phyloP scores from a whole-genome alignment of 2,888 invertebrate species.

The Periphyllus acericola region DNA sequence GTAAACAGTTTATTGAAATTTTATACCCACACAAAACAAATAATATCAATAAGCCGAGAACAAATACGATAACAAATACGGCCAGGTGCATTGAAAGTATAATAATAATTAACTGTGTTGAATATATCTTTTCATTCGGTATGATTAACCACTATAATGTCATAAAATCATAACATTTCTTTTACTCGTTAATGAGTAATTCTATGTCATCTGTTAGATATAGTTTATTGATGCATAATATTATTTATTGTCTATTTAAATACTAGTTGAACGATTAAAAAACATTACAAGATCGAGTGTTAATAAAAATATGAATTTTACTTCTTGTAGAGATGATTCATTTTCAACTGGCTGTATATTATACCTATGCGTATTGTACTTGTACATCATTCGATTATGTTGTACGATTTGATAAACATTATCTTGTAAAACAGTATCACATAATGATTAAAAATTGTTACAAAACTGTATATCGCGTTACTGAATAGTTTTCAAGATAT shows the following conservation, averaged over 20 bases:
- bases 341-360: too few species aligned
- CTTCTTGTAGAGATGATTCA: not conserved
- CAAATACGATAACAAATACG: not conserved
- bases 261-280: not conserved
- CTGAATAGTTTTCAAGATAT: too few species aligned
- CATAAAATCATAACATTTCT: not conserved
- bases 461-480: too few species aligned
- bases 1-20: not conserved
- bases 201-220: not conserved
- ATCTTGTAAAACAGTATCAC: too few species aligned
- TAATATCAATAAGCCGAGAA: not conserved
- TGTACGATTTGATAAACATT: too few species aligned
- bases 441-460: too few species aligned
- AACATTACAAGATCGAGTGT: not conserved
- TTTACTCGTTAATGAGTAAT: not conserved
- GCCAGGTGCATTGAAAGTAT: not conserved
- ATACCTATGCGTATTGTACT: too few species aligned
- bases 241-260: not conserved
- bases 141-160: not conserved
- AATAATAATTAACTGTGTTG: not conserved
- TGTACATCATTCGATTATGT: too few species aligned
- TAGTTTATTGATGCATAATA: not conserved
- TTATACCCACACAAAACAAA: not conserved
- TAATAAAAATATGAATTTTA: not conserved
- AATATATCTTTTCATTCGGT: not conserved